Evolutionary conservation across 2,888 invertebrate species (phyloP).

Genomic region (Phytoseiulus persimilis): DNA sequence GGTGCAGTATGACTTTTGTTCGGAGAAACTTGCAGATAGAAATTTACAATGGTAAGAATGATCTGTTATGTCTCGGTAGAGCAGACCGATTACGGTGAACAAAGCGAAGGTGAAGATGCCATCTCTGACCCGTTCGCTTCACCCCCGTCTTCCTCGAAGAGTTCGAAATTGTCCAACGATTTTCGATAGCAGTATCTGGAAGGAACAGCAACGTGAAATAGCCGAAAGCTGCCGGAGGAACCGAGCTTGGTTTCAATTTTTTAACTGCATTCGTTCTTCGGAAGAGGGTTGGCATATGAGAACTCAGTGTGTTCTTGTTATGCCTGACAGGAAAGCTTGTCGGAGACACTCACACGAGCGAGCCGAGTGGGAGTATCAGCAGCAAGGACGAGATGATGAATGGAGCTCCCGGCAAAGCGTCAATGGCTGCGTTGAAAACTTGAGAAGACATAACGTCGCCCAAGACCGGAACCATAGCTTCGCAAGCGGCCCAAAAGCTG

Average conservation of each 20-base stretch:
- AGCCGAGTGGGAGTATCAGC: neutral
- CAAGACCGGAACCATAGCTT: constrained; percentile 18
- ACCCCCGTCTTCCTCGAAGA: neutral
- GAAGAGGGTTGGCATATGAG: too few species aligned
- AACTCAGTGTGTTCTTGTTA: too few species aligned
- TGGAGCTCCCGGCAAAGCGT: constrained; percentile 28
- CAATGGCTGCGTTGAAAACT: constrained; percentile 24
- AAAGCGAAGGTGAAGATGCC: neutral
- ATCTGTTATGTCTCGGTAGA: neutral
- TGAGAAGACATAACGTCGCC: constrained; percentile 28
- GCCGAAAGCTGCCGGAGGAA: too few species aligned
- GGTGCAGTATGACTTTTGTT: neutral
- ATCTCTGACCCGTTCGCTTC: neutral
- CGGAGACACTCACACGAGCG: neutral
- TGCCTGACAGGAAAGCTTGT: too few species aligned
- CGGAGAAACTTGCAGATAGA: neutral
- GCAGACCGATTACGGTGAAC: neutral
- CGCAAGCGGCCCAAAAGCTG: constrained; percentile 33
- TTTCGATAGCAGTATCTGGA: neutral
- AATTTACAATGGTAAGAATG: neutral
- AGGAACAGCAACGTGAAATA: neutral
- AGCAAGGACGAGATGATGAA: constrained; percentile 18
- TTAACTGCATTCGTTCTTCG: too few species aligned
- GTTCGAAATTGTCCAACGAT: neutral
- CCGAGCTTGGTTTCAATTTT: too few species aligned